Evolutionary conservation across 2,888 invertebrate species (phyloP).

Genomic region (Schrankia costaestrigalis): DNA sequence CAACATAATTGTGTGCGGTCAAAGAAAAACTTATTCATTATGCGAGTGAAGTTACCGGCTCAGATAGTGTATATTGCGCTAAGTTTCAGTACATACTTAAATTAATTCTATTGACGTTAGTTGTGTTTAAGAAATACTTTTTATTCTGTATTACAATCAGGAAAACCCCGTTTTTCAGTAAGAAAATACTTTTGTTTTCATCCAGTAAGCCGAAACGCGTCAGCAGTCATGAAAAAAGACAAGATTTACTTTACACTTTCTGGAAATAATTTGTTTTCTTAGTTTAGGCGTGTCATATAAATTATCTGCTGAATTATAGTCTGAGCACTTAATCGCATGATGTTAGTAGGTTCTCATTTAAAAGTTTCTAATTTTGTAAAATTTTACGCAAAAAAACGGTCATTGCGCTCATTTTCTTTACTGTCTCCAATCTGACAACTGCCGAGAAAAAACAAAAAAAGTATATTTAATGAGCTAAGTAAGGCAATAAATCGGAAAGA

Average conservation of each 20-base stretch:
- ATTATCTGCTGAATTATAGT: conserved; percentile 49
- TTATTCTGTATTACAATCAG: too few relatives aligned
- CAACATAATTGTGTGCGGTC: too few relatives aligned
- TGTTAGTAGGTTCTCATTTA: conserved; percentile 42
- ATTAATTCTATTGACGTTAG: too few relatives aligned
- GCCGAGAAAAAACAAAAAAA: conserved; percentile 29
- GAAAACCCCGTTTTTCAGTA: too few relatives aligned
- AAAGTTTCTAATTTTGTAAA: conserved; percentile 45
- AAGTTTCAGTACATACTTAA: too few relatives aligned
- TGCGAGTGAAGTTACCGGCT: too few relatives aligned
- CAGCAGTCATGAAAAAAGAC: conserved; percentile 21
- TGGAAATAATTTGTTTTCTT: conserved; percentile 36
- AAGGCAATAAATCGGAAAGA: conserved; percentile 45
- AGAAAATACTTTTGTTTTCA: conserved; percentile 18
- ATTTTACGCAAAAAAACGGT: conserved; percentile 40
- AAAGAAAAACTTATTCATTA: too few relatives aligned
- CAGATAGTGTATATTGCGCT: too few relatives aligned
- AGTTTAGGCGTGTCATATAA: conserved; percentile 45
- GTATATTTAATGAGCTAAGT: conserved; percentile 38
- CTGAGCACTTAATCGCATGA: conserved; percentile 48
- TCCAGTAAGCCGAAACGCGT: conserved; percentile 8
- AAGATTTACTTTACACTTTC: conserved; percentile 30
- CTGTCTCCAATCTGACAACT: conserved; percentile 45
- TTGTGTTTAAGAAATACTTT: too few relatives aligned
- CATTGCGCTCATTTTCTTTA: conserved; percentile 44